Evolutionary conservation across 1,140 invertebrate species (phyloP), one percentile per base, ranked within the genome.

Genomic region (Drosophila suzukii): DNA sequence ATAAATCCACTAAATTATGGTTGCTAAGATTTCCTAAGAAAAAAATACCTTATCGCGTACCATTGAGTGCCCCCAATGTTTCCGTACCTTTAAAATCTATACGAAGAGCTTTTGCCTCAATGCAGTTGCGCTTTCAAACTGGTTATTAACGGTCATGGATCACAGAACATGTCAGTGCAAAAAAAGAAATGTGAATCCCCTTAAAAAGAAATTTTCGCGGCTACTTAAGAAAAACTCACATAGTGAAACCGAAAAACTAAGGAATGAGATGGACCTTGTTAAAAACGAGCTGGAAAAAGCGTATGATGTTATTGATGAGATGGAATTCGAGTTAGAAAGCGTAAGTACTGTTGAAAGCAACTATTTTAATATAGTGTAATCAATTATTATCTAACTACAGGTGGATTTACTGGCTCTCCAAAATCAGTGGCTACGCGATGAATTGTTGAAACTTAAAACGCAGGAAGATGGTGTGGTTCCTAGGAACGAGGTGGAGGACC

Each of bases 371-470:
- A 27, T 27, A n/a, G 1, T 46, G 4, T 6, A 17, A n/a, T n/a
- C 3, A 1, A 41, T 1, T 7, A 8, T 11, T 6, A 11, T 39
- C 5, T 11, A 8, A 30, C 13, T 1, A 8, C 10, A 43, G 54
- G 38, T 43, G 3, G 38, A 56, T 8, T 1, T 56, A 15, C n/a
- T 43, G 24, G 38, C 36, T 12, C n/a, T 43, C 8, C 38, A 56
- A 30, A 56, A 56, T 27, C 54, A 56, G 4, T 56, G 38, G 54
- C 38, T 56, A 15, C 54, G 38, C 38, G 54, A 56, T 7, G 38
- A 56, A 43, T 3, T 56, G 6, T 7, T 11, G 11, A 41, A 4
- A 13, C 8, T 43, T 2, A 56, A 43, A 6, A 8, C 24, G 5
- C n/a, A 43, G 15, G 38, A 41, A 3, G n/a, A 15, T 1, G 10